These are phyloP conservation scores for Colostygia pectinataria DNA, from an alignment of 2,888 invertebrate genomes.

Conservation along the genomic window DNA sequence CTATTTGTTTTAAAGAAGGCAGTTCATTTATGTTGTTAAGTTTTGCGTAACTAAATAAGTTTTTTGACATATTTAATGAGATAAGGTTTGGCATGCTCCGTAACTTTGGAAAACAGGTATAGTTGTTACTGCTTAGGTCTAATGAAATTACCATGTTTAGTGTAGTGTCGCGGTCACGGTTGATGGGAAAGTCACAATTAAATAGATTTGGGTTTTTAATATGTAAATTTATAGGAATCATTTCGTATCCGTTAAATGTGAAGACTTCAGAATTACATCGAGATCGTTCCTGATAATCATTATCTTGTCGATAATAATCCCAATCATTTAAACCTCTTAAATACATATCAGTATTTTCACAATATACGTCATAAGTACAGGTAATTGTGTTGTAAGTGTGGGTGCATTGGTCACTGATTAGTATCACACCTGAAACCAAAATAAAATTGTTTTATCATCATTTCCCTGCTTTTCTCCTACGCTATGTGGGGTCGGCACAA, in stretches of 20 bases:
- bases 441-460: too few relatives aligned
- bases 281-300: not conserved
- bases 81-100: conserved; percentile 42
- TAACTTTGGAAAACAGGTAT: conserved; percentile 37
- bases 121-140: conserved; percentile 47
- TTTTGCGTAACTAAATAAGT: conserved; percentile 43
- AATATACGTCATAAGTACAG: conserved; percentile 4
- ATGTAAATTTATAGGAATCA: not conserved
- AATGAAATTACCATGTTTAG: conserved; percentile 31
- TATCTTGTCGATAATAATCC: not conserved
- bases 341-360: not conserved
- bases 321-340: not conserved
- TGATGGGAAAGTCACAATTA: not conserved
- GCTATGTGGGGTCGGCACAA: too few relatives aligned
- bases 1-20: conserved; percentile 41
- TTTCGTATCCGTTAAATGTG: not conserved
- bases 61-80: conserved; percentile 49
- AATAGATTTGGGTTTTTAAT: not conserved
- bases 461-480: too few relatives aligned
- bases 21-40: conserved; percentile 45
- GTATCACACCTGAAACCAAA: conserved; percentile 7
- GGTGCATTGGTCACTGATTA: not conserved
- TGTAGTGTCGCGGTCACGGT: too few relatives aligned
- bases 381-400: not conserved
- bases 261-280: not conserved